These are phyloP conservation scores for Ptyas mucosa DNA, from an alignment of 2,113 vertebrate species.

Conservation along the genomic window DNA sequence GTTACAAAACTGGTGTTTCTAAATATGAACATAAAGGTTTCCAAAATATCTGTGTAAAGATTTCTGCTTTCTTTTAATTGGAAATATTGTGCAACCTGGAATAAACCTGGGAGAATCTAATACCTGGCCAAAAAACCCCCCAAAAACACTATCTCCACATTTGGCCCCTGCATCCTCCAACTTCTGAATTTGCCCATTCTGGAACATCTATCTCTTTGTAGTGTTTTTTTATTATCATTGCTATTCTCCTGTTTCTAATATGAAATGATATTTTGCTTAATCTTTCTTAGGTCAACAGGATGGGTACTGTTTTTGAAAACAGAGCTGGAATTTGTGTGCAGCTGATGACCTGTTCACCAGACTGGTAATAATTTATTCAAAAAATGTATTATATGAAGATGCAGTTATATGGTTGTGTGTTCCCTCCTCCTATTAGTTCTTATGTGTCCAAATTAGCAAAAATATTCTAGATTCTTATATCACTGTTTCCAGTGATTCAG, in stretches of 20 bases:
- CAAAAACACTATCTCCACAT: neutral
- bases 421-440: neutral
- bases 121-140: neutral
- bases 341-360: slow-evolving; percentile 84
- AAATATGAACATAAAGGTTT: neutral
- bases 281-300: slow-evolving; percentile 71
- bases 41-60: neutral
- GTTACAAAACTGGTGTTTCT: neutral
- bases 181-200: neutral
- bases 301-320: slow-evolving; percentile 75
- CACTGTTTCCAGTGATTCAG: neutral
- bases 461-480: neutral
- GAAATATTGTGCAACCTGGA: neutral
- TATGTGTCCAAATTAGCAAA: neutral
- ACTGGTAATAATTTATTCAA: slow-evolving; percentile 72
- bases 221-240: neutral
- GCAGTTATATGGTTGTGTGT: neutral
- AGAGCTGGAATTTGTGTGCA: slow-evolving; percentile 71
- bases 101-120: neutral
- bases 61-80: neutral
- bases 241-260: neutral
- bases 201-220: neutral
- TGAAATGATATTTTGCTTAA: neutral
- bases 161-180: neutral
- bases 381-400: neutral